Evolutionary conservation across 2,888 invertebrate species (phyloP).

Genomic region (Ametastegia equiseti): DNA sequence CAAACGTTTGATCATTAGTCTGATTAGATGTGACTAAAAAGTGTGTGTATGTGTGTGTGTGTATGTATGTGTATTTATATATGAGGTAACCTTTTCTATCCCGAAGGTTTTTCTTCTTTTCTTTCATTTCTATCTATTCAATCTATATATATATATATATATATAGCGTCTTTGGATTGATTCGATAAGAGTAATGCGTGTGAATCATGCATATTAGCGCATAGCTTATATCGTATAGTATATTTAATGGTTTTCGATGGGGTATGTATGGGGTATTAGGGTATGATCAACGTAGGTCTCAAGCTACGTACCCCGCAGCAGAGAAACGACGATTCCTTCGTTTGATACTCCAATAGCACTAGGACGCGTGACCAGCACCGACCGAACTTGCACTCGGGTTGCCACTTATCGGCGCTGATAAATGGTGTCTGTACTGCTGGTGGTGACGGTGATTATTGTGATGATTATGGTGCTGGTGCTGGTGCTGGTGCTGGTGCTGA

Average conservation of each 20-base stretch:
- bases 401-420: background rate
- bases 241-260: no score
- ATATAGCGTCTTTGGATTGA: slow-evolving; percentile 4
- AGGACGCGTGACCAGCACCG: slow-evolving; percentile 63
- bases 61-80: background rate
- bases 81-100: background rate
- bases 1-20: no score
- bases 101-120: background rate
- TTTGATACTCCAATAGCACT: slow-evolving; percentile 57
- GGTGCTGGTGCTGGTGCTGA: slow-evolving; percentile 52
- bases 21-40: background rate
- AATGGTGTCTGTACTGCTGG: slow-evolving; percentile 21
- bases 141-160: background rate
- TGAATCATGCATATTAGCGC: background rate
- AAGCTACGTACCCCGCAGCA: slow-evolving; percentile 64
- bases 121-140: background rate
- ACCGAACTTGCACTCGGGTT: slow-evolving; percentile 51
- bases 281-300: slow-evolving; percentile 1
- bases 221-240: no score
- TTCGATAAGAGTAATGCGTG: no score
- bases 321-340: background rate
- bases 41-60: background rate
- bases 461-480: no score
- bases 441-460: no score
- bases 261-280: background rate